Conservation (phyloP, 2,113 vertebrate species). For the Anarhynchus alexandrinus region DNA sequence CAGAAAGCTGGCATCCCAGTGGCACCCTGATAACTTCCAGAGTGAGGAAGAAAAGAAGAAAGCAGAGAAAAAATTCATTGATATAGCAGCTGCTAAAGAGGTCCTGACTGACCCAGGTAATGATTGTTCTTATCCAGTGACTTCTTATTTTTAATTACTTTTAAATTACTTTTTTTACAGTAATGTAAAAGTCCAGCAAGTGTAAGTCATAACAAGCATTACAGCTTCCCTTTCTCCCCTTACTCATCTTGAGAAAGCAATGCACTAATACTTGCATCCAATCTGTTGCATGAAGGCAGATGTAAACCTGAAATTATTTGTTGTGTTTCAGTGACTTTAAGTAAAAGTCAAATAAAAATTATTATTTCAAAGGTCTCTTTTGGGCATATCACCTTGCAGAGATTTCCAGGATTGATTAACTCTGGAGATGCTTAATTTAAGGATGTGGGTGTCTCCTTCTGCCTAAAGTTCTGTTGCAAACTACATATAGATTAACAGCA, state of each 20-base stretch:
- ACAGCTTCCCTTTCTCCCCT: not conserved
- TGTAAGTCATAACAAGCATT: not conserved
- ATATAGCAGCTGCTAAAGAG: slow-evolving; percentile 97
- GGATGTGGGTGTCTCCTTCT: not conserved
- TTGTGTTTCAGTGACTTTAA: not conserved
- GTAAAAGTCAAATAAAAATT: not conserved
- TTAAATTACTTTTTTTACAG: not conserved
- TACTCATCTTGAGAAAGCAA: not conserved
- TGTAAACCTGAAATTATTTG: not conserved
- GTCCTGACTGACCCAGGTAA: slow-evolving; percentile 96
- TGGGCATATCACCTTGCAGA: not conserved
- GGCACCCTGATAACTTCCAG: slow-evolving; percentile 98
- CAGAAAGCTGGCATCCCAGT: slow-evolving; percentile 92
- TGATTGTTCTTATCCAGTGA: not conserved
- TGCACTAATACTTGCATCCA: not conserved
- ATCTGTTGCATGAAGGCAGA: not conserved
- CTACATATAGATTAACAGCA: not conserved
- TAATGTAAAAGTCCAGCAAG: not conserved
- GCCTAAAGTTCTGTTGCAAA: not conserved
- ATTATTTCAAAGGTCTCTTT: not conserved
- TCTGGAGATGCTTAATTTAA: not conserved
- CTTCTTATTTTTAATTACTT: not conserved
- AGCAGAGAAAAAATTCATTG: slow-evolving; percentile 97
- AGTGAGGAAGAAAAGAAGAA: slow-evolving; percentile 92
- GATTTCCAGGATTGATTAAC: not conserved